These are phyloP conservation scores for Ovis aries DNA, from an alignment of 2,113 vertebrate genomes.

Conservation along the genomic window DNA sequence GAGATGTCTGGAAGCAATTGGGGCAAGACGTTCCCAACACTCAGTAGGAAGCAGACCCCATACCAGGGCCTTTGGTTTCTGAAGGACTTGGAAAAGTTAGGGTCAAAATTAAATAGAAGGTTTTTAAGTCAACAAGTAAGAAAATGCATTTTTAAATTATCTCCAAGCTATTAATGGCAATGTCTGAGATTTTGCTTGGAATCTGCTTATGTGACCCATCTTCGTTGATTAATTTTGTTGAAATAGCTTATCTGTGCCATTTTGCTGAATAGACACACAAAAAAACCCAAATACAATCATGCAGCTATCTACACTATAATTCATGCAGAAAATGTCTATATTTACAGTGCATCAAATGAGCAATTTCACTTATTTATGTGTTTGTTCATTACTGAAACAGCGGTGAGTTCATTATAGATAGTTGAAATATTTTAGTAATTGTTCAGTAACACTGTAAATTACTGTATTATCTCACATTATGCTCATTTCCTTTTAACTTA, in stretches of 20 bases:
- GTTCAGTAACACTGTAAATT: background rate
- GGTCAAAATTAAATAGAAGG: background rate
- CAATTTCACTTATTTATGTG: background rate
- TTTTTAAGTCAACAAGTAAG: background rate
- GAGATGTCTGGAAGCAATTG: constrained; percentile 49
- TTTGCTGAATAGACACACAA: background rate
- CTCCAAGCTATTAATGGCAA: background rate
- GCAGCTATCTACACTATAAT: background rate
- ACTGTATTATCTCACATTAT: background rate
- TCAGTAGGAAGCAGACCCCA: background rate
- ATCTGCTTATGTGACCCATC: background rate
- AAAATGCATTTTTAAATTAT: background rate
- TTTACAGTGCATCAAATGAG: background rate
- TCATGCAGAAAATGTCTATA: background rate
- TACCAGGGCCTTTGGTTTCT: background rate
- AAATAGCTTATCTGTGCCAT: background rate
- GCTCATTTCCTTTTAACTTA: background rate
- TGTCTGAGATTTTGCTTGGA: background rate
- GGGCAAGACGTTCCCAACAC: background rate
- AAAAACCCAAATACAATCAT: background rate
- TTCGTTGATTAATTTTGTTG: background rate
- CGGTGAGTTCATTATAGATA: background rate
- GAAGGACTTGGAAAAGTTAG: background rate
- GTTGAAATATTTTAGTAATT: background rate
- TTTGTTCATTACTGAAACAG: background rate